Base-by-base conservation (phyloP, 2,797 vertebrate species). In the Enteromius mattozi region DNA sequence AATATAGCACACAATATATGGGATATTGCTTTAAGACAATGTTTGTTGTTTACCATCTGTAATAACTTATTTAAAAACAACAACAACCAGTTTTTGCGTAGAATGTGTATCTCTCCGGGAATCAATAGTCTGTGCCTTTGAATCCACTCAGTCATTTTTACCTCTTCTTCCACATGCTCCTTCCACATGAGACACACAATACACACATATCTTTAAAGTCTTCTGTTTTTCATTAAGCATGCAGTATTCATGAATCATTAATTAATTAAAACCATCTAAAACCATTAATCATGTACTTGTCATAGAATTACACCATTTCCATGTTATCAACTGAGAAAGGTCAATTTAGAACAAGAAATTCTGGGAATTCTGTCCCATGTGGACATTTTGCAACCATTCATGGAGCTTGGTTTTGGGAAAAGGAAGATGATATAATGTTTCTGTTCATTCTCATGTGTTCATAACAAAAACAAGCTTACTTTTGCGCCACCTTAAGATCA, bases 361-460 rank as follows among this genome's bases (percentile, higher is more conserved):
- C 74, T 45, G 47, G 69, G 24, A 68, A 35, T 45, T 74, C 24
- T 59, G 47, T 40, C 51, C 56, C 37, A 69, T 69, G 33, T 80
- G 61, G 47, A 77, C 0, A 12, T 74, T 80, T 74, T 75, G 61
- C 59, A 79, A 78, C 35, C 59, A 72, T 35, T 79, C 47, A 51
- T 24, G 12, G 24, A 78, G 42, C 17, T 54, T 13, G 19, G 19
- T 17, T 81, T 59, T n/a, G 19, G 6, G 16, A 10, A 74, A 33
- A 56, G 47, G 9, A 17, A 19, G 54, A 37, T 56, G 33, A 70
- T 37, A 70, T 35, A 63, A 65, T 21, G 12, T 72, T 61, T 35
- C 35, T n/a, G 4, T 82, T 72, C 9, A 37, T 74, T 30, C 56
- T 65, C 14, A 33, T 61, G 80, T 47, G 17, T 27, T 63, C n/a